Conservation (phyloP, 1,140 invertebrate genomes). For the Ectropis grisescens region DNA sequence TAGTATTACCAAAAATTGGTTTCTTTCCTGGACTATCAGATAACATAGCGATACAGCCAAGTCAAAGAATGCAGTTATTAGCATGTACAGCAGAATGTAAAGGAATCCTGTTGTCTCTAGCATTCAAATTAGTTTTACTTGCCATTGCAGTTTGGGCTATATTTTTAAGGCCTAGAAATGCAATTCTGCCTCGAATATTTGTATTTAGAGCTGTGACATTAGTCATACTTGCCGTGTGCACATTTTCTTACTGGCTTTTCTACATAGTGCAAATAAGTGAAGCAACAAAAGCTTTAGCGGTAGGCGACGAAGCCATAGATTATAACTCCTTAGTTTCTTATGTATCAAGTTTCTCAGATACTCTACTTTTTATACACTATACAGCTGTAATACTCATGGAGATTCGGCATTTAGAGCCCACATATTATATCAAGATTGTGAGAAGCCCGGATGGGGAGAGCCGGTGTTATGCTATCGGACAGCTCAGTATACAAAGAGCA, state of each 20-base stretch:
- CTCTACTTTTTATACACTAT: conserved; percentile 95
- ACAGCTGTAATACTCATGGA: conserved; percentile 93
- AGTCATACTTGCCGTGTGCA: conserved; percentile 91
- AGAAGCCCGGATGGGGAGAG: conserved; percentile 95
- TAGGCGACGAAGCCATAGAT: conserved; percentile 82
- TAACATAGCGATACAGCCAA: conserved; percentile 55
- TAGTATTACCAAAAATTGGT: conserved; percentile 91
- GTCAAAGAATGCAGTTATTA: conserved; percentile 55
- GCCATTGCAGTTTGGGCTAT: conserved; percentile 93
- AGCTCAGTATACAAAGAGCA: conserved; percentile 94
- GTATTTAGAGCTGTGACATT: conserved; percentile 90
- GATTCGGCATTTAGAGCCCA: conserved; percentile 89
- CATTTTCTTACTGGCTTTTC: conserved; percentile 97
- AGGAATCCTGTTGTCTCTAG: conserved; percentile 90
- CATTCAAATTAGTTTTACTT: conserved; percentile 93
- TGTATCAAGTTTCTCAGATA: conserved; percentile 91
- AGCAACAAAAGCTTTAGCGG: conserved; percentile 81
- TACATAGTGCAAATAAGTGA: conserved; percentile 93
- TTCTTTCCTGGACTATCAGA: conserved; percentile 76
- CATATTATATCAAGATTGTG: conserved; percentile 92
- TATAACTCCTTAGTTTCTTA: conserved; percentile 91
- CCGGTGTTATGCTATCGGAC: conserved; percentile 87
- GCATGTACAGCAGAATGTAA: conserved; percentile 74
- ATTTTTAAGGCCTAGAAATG: conserved; percentile 80
- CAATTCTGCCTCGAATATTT: conserved; percentile 94